Base-by-base conservation (phyloP, 2,888 invertebrate species). In the Trachelus troglodyta region DNA sequence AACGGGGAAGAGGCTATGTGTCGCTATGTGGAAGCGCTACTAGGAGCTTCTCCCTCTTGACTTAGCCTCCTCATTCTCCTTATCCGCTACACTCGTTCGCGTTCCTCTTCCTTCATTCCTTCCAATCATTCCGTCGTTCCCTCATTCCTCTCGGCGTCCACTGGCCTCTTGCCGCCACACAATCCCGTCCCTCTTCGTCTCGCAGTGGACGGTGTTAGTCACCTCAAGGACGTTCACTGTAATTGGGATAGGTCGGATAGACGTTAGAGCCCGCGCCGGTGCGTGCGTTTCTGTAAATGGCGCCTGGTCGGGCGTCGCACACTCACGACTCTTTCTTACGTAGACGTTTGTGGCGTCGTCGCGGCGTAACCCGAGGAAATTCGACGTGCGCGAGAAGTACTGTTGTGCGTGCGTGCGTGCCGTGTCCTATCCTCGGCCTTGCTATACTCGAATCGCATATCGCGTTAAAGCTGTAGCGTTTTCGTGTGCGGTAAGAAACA, bases 181-280 rank as follows among this genome's bases (percentile, higher is more conserved):
- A 9, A 82, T 83, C 76, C 83, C 83, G 83, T 84, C 85, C 77
- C 82, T 75, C 81, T 82, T 82, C 76, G 81, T 81, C 76, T 73
- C 78, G 74, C 82, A 82, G 81, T 84, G 82, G 87, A 79, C 76
- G 84, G 87, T 85, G 85, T 87, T 89, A 88, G 88, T 89, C 88
- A 87, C 86, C 87, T 89, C 89, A 90, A 90, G 89, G 89, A 89
- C 89, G 89, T 88, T 88, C 81, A 83, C 85, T 86, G 86, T 88
- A 90, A 90, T 90, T 90, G 90, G 89, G 89, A 90, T 90, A 90
- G 89, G 90, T 90, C 89, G 89, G 87, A 86, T 86, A 83, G 87
- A 85, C 83, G 82, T 80, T 81, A 83, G 79, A 77, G 79, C 69
- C 56, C 56, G 80, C 83, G 78, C 82, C 83, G 87, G 82, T 86